Percentiles rank a stretch among this genome's conserved stretches.
Evolutionary conservation across 2,797 vertebrate species (phyloP).

Genomic region (Urocyon cinereoargenteus): DNA sequence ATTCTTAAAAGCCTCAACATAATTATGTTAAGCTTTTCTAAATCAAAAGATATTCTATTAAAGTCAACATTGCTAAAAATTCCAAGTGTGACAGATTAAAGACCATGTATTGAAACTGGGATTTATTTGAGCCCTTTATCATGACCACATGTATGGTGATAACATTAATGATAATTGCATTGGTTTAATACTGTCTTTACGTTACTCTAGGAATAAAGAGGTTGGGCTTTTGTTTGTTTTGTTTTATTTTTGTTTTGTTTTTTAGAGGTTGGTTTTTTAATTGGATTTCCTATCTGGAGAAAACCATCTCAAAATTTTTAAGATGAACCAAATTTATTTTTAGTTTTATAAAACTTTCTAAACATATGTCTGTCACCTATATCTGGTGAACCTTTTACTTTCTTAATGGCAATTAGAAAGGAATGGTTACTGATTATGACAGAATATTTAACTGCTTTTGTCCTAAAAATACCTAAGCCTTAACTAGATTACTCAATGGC

Average conservation of each 20-base stretch:
- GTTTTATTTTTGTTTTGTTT: background rate
- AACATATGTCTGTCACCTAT: background rate
- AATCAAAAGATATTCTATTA: background rate
- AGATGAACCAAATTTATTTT: background rate
- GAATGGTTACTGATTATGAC: background rate
- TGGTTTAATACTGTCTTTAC: background rate
- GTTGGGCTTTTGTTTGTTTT: background rate
- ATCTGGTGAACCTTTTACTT: background rate
- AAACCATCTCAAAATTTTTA: background rate
- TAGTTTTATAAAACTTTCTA: background rate
- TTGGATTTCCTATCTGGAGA: slow-evolving; percentile 17
- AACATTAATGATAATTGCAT: background rate
- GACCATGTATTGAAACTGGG: background rate
- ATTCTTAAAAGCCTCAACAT: background rate
- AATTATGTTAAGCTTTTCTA: slow-evolving; percentile 46
- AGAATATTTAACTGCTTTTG: background rate
- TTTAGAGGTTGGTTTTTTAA: background rate
- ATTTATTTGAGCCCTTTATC: background rate
- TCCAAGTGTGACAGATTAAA: background rate
- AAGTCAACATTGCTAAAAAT: background rate
- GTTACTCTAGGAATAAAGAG: background rate
- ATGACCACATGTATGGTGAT: background rate
- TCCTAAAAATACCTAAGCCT: background rate
- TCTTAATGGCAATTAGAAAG: slow-evolving; percentile 6
- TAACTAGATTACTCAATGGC: background rate